Evolutionary conservation across 2,113 vertebrate genomes (phyloP), one percentile per base, ranked within the genome.

Genomic region (Ivindomyrus marchei): DNA sequence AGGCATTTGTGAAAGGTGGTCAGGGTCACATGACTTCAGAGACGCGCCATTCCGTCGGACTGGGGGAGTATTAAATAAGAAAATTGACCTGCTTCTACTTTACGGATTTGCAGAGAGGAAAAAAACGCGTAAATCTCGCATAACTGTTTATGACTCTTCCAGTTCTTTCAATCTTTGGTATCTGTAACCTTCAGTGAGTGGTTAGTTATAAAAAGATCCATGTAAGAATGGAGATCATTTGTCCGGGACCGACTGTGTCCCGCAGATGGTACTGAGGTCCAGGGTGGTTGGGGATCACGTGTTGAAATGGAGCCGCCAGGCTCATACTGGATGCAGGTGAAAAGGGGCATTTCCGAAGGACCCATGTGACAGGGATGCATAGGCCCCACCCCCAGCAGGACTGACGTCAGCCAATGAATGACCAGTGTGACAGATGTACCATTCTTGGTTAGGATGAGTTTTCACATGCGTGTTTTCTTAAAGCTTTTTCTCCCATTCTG

Each of bases 1-100:
- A 96, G 96, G 93, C 89, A 53, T 88, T 66, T 21, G 24, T 53
- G 21, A 42, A 80, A 87, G 85, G 62, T 31, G 80, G 47, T 39
- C 42, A 17, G 11, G 77, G 49, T 89, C 87, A 85, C 50, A 58
- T 46, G 36, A 89, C 85, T 85, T 66, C 45, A 47, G 89, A 83
- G 31, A 17, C 17, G 5, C 74, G 49, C 27, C 19, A 80, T 39
- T 50, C 84, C 74, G 42, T 62, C 80, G 87, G 66, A 58, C 45
- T 21, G 42, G n/a, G 27, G 36, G 27, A 52, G 74, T 88, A 58
- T 42, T 52, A 39, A 77, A 77, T 58, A 39, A 3, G 49, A 74
- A 89, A 27, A n/a, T 4, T 27, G 17, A 50, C n/a, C 66, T 17
- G 47, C 45, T 56, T 42, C 45, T 52, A 10, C 2, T 9, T 89